Conservation (phyloP, 2,797 vertebrate species). For the Rhincodon typus region DNA sequence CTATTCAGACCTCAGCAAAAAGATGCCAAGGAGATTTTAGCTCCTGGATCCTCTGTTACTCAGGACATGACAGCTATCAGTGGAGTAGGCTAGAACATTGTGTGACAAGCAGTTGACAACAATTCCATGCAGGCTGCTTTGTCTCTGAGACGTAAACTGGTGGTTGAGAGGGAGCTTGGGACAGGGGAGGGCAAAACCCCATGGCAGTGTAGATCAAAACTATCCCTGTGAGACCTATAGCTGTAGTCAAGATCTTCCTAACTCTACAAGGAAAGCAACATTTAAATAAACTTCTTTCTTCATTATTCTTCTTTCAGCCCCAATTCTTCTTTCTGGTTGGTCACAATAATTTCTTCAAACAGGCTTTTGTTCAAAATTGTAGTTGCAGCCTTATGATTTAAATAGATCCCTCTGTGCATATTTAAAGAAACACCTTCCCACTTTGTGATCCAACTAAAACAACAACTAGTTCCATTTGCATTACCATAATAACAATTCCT, state of each 20-base stretch:
- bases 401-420: background rate
- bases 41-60: background rate
- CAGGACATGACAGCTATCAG: background rate
- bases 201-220: background rate
- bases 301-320: background rate
- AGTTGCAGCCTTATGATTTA: background rate
- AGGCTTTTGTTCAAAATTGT: background rate
- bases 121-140: background rate
- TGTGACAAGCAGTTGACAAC: background rate
- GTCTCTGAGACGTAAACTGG: background rate
- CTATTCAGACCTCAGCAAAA: background rate
- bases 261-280: background rate
- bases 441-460: background rate
- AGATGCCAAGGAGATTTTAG: background rate
- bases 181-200: background rate
- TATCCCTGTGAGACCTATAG: background rate
- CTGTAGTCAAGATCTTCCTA: background rate
- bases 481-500: background rate
- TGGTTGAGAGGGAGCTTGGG: background rate
- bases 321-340: background rate
- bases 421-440: background rate
- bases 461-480: background rate
- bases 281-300: background rate
- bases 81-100: background rate
- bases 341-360: background rate